phyloP scores from a whole-genome alignment of 2,113 vertebrate species.

The Nesoenas mayeri region DNA sequence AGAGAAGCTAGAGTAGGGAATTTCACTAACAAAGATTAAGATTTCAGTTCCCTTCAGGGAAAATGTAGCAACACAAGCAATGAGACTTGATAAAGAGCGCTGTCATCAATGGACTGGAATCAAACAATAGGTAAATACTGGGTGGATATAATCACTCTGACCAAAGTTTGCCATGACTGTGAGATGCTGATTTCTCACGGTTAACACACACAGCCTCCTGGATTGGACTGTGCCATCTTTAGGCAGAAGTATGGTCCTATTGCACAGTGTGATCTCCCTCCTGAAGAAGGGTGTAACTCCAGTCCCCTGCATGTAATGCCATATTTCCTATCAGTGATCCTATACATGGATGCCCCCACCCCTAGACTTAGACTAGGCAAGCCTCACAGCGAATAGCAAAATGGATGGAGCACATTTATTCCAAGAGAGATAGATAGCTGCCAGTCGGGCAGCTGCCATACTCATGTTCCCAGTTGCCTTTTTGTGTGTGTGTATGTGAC shows the following conservation, averaged over 20 bases:
- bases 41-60: background rate
- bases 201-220: background rate
- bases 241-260: background rate
- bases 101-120: background rate
- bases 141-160: background rate
- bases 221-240: background rate
- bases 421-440: background rate
- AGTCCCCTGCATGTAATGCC: background rate
- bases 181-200: background rate
- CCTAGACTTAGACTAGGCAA: background rate
- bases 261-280: background rate
- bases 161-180: background rate
- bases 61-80: background rate
- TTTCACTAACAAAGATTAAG: background rate
- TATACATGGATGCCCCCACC: rapidly evolving
- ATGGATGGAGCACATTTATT: background rate
- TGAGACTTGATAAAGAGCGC: background rate
- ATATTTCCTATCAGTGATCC: rapidly evolving
- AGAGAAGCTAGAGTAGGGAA: background rate
- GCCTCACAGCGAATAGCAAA: background rate
- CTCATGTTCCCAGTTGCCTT: background rate
- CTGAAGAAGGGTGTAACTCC: background rate
- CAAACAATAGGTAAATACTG: background rate
- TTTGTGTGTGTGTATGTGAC: too few relatives aligned
- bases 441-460: background rate